phyloP scores from a whole-genome alignment of 2,797 vertebrate genomes.

The Streptopelia turtur region DNA sequence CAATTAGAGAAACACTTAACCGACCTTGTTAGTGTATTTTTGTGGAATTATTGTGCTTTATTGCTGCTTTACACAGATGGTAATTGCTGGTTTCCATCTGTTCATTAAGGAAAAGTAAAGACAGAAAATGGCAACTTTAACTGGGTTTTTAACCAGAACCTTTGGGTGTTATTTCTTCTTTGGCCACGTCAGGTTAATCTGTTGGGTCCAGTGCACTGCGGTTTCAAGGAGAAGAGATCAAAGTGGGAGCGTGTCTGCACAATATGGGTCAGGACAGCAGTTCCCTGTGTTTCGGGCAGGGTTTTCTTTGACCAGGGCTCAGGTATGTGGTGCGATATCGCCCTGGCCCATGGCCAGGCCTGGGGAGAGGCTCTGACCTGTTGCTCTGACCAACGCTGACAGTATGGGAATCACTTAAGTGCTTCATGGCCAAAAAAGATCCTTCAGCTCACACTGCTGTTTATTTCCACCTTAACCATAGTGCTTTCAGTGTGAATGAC shows the following conservation, averaged over 20 bases:
- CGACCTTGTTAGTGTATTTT: constrained; percentile 48
- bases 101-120: constrained; percentile 18
- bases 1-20: constrained; percentile 38
- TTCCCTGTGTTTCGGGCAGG: constrained; percentile 40
- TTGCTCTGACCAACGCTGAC: not conserved
- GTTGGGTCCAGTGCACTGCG: not conserved
- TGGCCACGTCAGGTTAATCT: not conserved
- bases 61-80: constrained; percentile 53
- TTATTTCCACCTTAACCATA: not conserved
- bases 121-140: not conserved
- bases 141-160: constrained; percentile 27
- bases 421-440: not conserved
- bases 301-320: constrained; percentile 33
- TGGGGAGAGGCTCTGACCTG: not conserved
- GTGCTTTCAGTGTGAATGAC: not conserved
- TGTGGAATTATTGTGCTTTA: constrained; percentile 41
- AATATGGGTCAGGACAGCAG: not conserved
- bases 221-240: constrained; percentile 52
- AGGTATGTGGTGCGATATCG: not conserved
- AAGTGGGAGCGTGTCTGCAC: constrained; percentile 42
- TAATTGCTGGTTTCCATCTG: constrained; percentile 65
- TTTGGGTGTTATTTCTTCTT: not conserved
- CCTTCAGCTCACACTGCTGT: not conserved
- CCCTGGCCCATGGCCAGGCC: constrained; percentile 26
- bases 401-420: not conserved